Percentiles rank a stretch among this genome's conserved stretches.
Conservation (phyloP, 2,113 vertebrate genomes). For the Pituophis catenifer region DNA sequence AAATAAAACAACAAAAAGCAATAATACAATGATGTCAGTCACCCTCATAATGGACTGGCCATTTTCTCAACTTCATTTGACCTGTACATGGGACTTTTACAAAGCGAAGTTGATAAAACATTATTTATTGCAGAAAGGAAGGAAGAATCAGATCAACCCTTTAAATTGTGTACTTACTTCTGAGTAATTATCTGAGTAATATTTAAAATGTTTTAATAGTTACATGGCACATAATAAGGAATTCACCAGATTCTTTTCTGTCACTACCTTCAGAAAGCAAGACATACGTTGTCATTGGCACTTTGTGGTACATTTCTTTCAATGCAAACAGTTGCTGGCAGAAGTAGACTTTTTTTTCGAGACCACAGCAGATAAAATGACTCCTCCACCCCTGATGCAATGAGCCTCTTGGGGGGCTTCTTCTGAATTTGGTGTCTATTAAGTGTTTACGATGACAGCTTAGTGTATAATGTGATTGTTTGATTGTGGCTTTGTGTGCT, state of each 20-base stretch:
- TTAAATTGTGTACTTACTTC: not conserved
- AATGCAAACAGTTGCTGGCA: not conserved
- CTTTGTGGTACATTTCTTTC: not conserved
- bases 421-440: not conserved
- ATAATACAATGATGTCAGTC: not conserved
- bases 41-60: not conserved
- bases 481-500: not conserved
- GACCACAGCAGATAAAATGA: not conserved
- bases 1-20: not conserved
- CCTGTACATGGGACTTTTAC: not conserved
- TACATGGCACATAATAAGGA: not conserved
- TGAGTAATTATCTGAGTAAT: not conserved
- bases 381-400: not conserved
- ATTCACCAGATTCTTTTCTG: not conserved
- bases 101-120: not conserved
- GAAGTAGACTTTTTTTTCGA: not conserved
- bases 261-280: not conserved
- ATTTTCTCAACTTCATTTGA: not conserved
- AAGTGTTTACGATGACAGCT: not conserved
- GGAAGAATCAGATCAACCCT: not conserved
- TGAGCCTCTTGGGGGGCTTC: not conserved
- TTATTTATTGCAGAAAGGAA: not conserved
- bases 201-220: not conserved
- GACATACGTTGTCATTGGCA: not conserved
- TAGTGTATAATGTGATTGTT: not conserved